Evolutionary conservation across 2,888 invertebrate genomes (phyloP).

Genomic region (Heliconius ethilla): DNA sequence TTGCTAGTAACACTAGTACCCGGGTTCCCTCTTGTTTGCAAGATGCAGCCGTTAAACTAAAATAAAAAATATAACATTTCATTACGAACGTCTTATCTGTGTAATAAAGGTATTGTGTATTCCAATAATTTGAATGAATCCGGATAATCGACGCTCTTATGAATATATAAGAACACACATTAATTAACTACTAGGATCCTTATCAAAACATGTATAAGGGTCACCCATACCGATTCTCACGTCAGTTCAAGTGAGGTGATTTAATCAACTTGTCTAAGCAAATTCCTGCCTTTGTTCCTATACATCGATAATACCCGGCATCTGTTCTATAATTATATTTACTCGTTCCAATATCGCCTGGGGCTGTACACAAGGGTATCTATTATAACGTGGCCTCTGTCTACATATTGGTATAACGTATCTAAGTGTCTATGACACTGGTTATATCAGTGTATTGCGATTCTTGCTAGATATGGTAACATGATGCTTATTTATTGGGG

Average conservation of each 20-base stretch:
- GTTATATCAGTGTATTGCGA: background rate
- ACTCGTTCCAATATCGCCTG: conserved; percentile 30
- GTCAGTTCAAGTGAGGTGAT: conserved; percentile 15
- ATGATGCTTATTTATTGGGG: background rate
- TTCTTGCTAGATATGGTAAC: background rate
- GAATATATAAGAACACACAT: too few relatives aligned
- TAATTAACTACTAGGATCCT: conserved; percentile 16
- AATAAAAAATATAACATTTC: too few relatives aligned
- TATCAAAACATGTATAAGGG: background rate
- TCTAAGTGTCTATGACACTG: background rate
- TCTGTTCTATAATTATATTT: conserved; percentile 37
- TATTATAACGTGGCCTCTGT: background rate
- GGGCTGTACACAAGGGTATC: conserved; percentile 1
- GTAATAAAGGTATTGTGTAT: too few relatives aligned
- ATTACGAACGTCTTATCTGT: too few relatives aligned
- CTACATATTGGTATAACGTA: background rate
- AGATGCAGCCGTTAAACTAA: too few relatives aligned
- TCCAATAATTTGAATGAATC: too few relatives aligned
- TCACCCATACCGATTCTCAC: conserved; percentile 15
- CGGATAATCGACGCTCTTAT: too few relatives aligned
- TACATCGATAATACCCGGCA: conserved; percentile 34
- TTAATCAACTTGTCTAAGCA: conserved; percentile 29
- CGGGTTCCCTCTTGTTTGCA: too few relatives aligned
- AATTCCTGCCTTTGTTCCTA: conserved; percentile 34
- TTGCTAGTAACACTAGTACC: too few relatives aligned